Evolutionary conservation across 2,888 invertebrate species (phyloP).

Genomic region (Hoplodrina blanda): DNA sequence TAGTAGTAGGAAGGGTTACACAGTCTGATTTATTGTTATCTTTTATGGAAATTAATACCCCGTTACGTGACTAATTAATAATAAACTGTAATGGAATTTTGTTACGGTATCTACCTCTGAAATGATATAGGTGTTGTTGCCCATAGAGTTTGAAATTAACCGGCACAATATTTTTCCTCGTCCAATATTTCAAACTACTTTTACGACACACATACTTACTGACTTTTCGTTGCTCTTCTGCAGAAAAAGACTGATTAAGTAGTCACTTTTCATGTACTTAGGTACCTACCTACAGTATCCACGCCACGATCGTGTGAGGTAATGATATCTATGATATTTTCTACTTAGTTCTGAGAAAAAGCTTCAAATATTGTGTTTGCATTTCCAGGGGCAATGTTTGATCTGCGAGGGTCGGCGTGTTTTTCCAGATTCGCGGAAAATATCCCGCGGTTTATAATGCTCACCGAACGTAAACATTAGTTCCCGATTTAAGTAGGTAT

Average conservation of each 20-base stretch:
- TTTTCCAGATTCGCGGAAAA: conserved; percentile 42
- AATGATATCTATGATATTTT: conserved; percentile 1
- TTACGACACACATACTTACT: background rate
- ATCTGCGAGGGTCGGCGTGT: conserved; percentile 10
- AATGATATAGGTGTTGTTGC: conserved; percentile 6
- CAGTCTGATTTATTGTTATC: conserved; percentile 30
- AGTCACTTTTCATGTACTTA: too few species aligned
- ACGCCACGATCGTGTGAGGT: too few species aligned
- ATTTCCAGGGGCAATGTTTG: conserved; percentile 18
- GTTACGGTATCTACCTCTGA: background rate
- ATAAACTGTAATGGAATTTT: background rate
- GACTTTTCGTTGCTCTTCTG: background rate
- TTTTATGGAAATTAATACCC: conserved; percentile 27
- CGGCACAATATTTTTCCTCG: conserved; percentile 14
- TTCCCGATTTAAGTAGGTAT: conserved; percentile 19
- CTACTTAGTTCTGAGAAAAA: conserved; percentile 15
- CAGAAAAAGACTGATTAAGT: too few species aligned
- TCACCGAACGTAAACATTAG: conserved; percentile 38
- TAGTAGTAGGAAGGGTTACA: conserved; percentile 17
- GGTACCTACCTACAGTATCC: too few species aligned
- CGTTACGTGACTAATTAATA: conserved; percentile 34
- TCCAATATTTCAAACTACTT: background rate
- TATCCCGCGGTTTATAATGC: conserved; percentile 34
- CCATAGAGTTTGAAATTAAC: conserved; percentile 4
- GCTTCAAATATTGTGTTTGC: conserved; percentile 10